These are phyloP conservation scores for Lycaon pictus DNA, from an alignment of 2,113 vertebrate genomes.

Conservation along the genomic window DNA sequence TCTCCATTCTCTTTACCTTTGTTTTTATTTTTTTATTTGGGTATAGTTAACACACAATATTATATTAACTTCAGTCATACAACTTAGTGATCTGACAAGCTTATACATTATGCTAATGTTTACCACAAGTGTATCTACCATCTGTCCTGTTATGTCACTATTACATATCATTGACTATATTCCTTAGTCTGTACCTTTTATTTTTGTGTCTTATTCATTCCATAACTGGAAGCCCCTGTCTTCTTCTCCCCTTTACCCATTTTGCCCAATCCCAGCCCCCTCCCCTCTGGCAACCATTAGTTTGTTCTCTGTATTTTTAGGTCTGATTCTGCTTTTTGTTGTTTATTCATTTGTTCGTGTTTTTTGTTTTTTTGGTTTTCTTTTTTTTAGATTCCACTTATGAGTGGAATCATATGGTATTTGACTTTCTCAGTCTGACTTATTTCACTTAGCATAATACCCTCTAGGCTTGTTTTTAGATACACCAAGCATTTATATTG, in stretches of 20 bases:
- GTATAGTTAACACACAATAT: background rate
- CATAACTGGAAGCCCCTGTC: background rate
- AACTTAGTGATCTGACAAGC: background rate
- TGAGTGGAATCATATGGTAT: background rate
- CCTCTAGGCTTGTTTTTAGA: conserved; percentile 23
- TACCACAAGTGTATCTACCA: background rate
- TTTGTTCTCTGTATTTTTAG: background rate
- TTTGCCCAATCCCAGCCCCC: background rate
- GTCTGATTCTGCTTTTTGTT: background rate
- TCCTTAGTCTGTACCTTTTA: background rate
- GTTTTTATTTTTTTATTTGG: background rate
- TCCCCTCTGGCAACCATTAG: background rate
- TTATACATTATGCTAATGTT: background rate
- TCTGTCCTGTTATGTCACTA: background rate
- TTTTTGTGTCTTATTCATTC: background rate
- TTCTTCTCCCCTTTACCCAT: background rate
- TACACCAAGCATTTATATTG: background rate
- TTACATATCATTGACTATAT: background rate
- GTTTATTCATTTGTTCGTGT: background rate
- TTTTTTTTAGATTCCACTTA: background rate
- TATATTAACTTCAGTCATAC: background rate
- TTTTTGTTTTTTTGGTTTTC: background rate
- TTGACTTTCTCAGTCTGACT: background rate
- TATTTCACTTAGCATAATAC: background rate
- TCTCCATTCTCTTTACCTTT: background rate